phyloP scores from a whole-genome alignment of 2,113 vertebrate genomes.

The Nycticorax nycticorax region DNA sequence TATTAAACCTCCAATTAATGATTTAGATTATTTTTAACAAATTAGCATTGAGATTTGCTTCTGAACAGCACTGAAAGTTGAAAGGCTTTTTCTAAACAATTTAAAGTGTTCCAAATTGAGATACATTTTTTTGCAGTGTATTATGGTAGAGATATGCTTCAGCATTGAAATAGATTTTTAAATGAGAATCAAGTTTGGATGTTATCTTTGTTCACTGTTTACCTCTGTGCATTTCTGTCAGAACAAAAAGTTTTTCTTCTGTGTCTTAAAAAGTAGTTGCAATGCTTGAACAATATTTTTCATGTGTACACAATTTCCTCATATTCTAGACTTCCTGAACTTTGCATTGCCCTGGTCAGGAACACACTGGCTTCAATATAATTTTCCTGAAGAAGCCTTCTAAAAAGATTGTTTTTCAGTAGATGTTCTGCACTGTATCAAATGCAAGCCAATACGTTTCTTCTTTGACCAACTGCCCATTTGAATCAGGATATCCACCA shows the following conservation, averaged over 20 bases:
- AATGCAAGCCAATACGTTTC: accelerated
- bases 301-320: neutral
- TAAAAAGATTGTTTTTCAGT: neutral
- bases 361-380: neutral
- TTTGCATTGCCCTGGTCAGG: neutral
- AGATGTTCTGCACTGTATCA: neutral
- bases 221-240: neutral
- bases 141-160: neutral
- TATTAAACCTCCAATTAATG: neutral
- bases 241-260: neutral
- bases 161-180: neutral
- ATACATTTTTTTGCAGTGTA: neutral
- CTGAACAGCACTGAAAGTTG: neutral
- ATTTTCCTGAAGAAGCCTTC: neutral
- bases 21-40: neutral
- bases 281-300: neutral
- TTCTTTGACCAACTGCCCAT: neutral
- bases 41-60: neutral
- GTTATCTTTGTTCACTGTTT: neutral
- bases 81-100: neutral
- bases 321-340: neutral
- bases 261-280: neutral
- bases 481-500: neutral
- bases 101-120: neutral
- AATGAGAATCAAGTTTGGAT: neutral